phyloP scores from a whole-genome alignment of 2,113 vertebrate genomes.

The Lepus timidus region DNA sequence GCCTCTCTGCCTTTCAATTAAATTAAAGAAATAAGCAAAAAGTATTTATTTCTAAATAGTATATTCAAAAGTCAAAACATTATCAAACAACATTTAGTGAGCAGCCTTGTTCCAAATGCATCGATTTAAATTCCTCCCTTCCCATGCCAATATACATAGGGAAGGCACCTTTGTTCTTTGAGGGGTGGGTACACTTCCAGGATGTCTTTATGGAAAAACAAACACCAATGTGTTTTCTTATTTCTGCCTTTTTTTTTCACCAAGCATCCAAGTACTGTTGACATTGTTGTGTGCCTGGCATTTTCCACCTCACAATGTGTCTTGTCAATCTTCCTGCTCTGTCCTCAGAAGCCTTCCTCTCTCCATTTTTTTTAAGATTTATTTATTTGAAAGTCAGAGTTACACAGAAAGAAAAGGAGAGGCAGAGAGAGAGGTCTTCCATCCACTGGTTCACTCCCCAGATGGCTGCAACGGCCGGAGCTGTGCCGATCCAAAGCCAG shows the following conservation, averaged over 20 bases:
- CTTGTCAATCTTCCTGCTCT: constrained; percentile 17
- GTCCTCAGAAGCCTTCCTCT: neutral
- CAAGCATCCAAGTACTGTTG: constrained; percentile 18
- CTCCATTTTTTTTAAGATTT: neutral
- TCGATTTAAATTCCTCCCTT: neutral
- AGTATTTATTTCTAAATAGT: constrained; percentile 1
- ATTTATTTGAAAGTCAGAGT: too few species aligned
- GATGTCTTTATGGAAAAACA: neutral
- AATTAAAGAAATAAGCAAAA: too few species aligned
- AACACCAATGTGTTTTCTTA: neutral
- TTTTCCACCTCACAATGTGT: neutral
- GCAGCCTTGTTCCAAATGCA: neutral
- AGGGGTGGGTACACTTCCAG: neutral
- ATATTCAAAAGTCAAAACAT: constrained; percentile 48
- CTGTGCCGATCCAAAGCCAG: too few species aligned
- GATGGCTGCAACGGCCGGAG: too few species aligned
- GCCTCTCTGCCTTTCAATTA: too few species aligned
- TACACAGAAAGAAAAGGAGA: too few species aligned
- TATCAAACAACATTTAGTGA: neutral
- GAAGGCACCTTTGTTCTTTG: neutral
- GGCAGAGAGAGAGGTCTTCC: too few species aligned
- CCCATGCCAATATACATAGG: neutral
- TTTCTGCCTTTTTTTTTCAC: constrained; percentile 4
- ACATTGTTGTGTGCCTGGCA: neutral
- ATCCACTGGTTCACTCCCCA: too few species aligned